Evolutionary conservation across 2,888 invertebrate genomes (phyloP).

Genomic region (Nemotelus pantherinus): DNA sequence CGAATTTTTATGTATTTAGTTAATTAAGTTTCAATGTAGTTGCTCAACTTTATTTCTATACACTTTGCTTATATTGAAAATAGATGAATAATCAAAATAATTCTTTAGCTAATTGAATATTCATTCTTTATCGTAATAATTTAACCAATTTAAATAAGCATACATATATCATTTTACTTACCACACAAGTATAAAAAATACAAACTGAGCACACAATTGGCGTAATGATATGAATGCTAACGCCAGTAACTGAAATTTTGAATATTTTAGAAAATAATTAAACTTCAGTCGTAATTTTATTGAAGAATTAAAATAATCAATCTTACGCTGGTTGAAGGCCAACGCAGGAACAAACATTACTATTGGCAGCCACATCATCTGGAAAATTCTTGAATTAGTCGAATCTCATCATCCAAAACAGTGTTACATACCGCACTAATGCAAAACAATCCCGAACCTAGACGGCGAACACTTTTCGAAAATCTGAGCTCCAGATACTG

Average conservation of each 20-base stretch:
- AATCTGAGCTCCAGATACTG: slow-evolving; percentile 79
- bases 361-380: slow-evolving; percentile 61
- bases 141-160: no score
- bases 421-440: slow-evolving; percentile 72
- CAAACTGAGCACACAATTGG: slow-evolving; percentile 80
- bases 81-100: no score
- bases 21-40: no score
- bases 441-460: slow-evolving; percentile 76
- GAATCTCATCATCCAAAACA: neutral
- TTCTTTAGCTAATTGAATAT: no score
- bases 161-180: slow-evolving; percentile 65
- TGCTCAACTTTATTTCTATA: no score
- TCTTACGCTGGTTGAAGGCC: slow-evolving; percentile 81
- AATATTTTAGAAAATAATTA: slow-evolving; percentile 22
- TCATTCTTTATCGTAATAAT: no score
- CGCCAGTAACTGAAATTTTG: slow-evolving; percentile 66
- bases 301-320: neutral
- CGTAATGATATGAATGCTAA: slow-evolving; percentile 82
- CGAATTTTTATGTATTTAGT: no score
- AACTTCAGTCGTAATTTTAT: slow-evolving; percentile 34
- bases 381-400: slow-evolving; percentile 35
- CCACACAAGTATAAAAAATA: slow-evolving; percentile 92
- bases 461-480: slow-evolving; percentile 73
- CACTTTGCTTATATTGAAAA: no score
- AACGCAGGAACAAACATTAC: slow-evolving; percentile 78